Evolutionary conservation across 1,140 invertebrate species (phyloP).

Genomic region (Drosophila parvula): DNA sequence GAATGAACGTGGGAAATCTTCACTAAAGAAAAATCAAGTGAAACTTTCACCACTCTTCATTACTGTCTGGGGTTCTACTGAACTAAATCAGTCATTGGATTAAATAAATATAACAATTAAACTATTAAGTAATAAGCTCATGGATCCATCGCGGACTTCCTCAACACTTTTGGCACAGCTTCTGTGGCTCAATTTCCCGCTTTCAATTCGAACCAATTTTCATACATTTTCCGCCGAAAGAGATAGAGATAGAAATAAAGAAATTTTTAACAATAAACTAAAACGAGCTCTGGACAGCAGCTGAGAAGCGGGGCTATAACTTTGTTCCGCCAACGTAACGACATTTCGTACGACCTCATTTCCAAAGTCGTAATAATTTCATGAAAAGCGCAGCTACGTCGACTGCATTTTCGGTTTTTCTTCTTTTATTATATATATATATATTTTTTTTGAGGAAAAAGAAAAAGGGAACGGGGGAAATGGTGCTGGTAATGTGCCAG

Average conservation of each 20-base stretch:
- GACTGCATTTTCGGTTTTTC: constrained; percentile 50
- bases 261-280: constrained; percentile 73
- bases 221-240: constrained; percentile 41
- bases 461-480: neutral
- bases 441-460: neutral
- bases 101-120: too few species aligned
- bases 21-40: neutral
- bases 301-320: constrained; percentile 11
- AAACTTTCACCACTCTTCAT: constrained; percentile 3
- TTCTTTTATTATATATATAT: constrained; percentile 4
- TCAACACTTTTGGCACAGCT: too few species aligned
- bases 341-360: constrained; percentile 79
- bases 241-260: constrained; percentile 50
- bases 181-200: constrained; percentile 4
- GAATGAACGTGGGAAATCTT: constrained; percentile 19
- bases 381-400: constrained; percentile 74
- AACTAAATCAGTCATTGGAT: neutral
- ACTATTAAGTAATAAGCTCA: neutral
- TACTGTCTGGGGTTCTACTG: neutral
- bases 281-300: constrained; percentile 41
- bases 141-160: neutral
- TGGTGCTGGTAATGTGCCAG: constrained; percentile 71
- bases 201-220: constrained; percentile 52
- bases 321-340: constrained; percentile 65
- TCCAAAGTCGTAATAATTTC: constrained; percentile 81